A percentile compares a stretch with the other conserved stretches of the same genome.
phyloP scores from a whole-genome alignment of 2,888 invertebrate species.

The Serripes groenlandicus region DNA sequence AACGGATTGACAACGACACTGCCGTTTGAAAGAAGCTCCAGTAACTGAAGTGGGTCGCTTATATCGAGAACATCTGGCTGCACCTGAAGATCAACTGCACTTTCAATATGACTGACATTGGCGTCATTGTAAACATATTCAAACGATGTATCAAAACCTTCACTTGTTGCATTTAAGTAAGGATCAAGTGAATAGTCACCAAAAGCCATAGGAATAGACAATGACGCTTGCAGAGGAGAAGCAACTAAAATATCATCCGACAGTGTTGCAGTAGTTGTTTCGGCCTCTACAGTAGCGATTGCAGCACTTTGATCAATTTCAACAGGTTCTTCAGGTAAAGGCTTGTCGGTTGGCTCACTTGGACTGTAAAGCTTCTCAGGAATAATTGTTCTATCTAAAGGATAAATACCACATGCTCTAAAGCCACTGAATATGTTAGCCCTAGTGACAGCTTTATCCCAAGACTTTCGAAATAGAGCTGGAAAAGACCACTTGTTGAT shows the following conservation, averaged over 20 bases:
- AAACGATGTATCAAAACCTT: not conserved
- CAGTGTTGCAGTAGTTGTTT: not conserved
- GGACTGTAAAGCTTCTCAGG: constrained; percentile 33
- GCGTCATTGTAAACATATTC: not conserved
- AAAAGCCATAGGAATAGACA: not conserved
- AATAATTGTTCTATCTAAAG: constrained; percentile 40
- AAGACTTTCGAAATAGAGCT: constrained; percentile 36
- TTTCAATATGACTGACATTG: not conserved
- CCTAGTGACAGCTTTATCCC: constrained; percentile 45
- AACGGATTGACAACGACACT: constrained; percentile 10
- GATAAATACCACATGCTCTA: constrained; percentile 46
- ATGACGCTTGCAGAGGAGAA: not conserved
- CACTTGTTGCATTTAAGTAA: not conserved
- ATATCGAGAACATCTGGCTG: constrained; percentile 15
- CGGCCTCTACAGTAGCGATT: not conserved
- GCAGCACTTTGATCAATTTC: not conserved
- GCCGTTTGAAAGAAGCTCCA: constrained; percentile 20
- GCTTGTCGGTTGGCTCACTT: constrained; percentile 29
- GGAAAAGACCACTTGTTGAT: constrained; percentile 58
- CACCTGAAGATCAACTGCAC: not conserved
- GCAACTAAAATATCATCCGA: not conserved
- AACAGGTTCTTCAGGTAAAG: not conserved
- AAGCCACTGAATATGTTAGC: constrained; percentile 54
- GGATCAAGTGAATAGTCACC: not conserved
- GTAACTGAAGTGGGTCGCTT: constrained; percentile 7